Evolutionary conservation across 2,888 invertebrate species (phyloP).

Genomic region (Orthosia gracilis): DNA sequence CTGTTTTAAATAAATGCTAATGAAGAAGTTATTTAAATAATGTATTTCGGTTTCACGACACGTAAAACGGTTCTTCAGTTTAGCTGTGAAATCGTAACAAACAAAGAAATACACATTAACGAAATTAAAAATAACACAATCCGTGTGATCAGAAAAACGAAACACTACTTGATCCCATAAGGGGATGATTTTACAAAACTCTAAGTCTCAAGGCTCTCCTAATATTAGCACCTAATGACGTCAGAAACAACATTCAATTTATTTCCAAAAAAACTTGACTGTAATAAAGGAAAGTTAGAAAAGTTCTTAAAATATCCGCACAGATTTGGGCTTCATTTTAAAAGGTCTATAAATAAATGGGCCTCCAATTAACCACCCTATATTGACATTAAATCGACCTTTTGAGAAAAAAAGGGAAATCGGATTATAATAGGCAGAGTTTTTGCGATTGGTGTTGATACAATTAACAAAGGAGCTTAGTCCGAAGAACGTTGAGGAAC

Average conservation of each 20-base stretch:
- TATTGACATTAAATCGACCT: conserved; percentile 34
- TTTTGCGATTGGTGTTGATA: conserved; percentile 3
- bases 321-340: conserved; percentile 16
- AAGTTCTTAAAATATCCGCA: conserved; percentile 5
- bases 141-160: too few species aligned
- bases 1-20: conserved; percentile 14
- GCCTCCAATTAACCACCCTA: conserved; percentile 23
- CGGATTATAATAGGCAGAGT: background rate
- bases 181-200: too few species aligned
- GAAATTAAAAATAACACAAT: too few species aligned
- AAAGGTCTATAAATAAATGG: conserved; percentile 28
- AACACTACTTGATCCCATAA: too few species aligned
- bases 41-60: background rate
- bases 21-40: background rate
- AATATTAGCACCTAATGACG: background rate
- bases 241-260: background rate
- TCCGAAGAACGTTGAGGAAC: too few species aligned
- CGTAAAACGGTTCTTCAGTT: background rate
- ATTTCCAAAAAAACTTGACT: background rate
- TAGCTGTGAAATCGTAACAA: background rate
- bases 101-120: background rate
- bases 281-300: background rate
- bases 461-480: conserved; percentile 2
- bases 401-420: background rate
- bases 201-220: too few species aligned